Base-by-base conservation (phyloP, 2,888 invertebrate genomes). In the Platynereis dumerilii region DNA sequence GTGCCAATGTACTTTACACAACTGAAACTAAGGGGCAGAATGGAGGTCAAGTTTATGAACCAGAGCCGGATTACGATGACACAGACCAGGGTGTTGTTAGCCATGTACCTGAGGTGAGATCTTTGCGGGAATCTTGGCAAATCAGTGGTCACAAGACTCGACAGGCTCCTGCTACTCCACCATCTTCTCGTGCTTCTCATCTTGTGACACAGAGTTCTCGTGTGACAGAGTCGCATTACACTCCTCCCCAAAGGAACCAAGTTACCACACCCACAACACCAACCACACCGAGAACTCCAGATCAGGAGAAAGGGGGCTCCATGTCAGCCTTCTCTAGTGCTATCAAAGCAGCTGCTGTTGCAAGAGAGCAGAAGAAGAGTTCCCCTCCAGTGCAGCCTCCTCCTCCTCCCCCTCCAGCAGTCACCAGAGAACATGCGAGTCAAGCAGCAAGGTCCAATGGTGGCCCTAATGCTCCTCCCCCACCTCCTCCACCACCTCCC, bases 1-100 rank as follows among this genome's bases (percentile, higher is more conserved):
- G 77, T 71, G 78, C 80, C 20, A 75, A 74, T 44, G 58, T 79
- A 52, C 65, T 80, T 44, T 77, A 79, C 15, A 79, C 78, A 5
- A 20, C 60, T 20, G 76, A 64, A 20, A 34, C 20, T 12, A 17
- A 24, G 12, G 28, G 20, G 52, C 44, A 27, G 64, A 20, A 28
- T 2, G 57, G 24, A 22, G 28, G 45, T 20, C 55, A 55, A 26
- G 48, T 60, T 29, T 65, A 64, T 44, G 67, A 67, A 48, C 67
- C 67, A 20, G 66, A 59, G 44, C 63, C 66, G 24, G 68, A 62
- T 57, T 62, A 62, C 27, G 62, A 62, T 26, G 34, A 34, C 5
- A 34, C 20, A 10, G 52, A 22, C 52, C 24, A 34, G 34, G 12
- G 34, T 12, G 34, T 12, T 12, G 34, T 12, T 12, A 34, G 34